Percentiles rank a stretch among this genome's conserved stretches.
Evolutionary conservation across 2,888 invertebrate species (phyloP).

Genomic region (Leptura quadrifasciata): DNA sequence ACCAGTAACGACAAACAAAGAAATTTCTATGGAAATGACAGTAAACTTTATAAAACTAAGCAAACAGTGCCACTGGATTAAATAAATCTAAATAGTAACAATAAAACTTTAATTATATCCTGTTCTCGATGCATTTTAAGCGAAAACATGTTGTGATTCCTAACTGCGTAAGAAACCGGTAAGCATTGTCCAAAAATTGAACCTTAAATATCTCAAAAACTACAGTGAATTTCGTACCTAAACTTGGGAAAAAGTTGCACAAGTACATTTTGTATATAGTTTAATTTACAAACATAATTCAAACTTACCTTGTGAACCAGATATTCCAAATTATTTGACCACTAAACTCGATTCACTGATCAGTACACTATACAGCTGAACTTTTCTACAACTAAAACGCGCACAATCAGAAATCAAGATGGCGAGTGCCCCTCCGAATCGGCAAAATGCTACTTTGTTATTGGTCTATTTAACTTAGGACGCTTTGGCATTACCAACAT

Average conservation of each 20-base stretch:
- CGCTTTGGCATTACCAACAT: slow-evolving; percentile 66
- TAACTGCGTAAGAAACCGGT: slow-evolving; percentile 50
- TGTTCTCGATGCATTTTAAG: slow-evolving; percentile 10
- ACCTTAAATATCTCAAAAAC: slow-evolving; percentile 45
- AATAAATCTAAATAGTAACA: slow-evolving; percentile 18
- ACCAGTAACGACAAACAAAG: slow-evolving; percentile 25
- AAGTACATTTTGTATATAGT: slow-evolving; percentile 44
- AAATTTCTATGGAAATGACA: slow-evolving; percentile 30
- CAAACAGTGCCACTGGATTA: slow-evolving; percentile 6
- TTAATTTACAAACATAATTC: slow-evolving; percentile 55
- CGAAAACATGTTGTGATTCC: slow-evolving; percentile 36
- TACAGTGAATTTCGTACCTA: slow-evolving; percentile 32
- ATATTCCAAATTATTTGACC: slow-evolving; percentile 43
- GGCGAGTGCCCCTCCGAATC: slow-evolving; percentile 67
- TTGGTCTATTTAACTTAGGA: slow-evolving; percentile 68
- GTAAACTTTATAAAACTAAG: slow-evolving; percentile 11
- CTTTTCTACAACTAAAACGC: slow-evolving; percentile 70
- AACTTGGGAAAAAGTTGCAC: slow-evolving; percentile 8
- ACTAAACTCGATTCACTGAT: slow-evolving; percentile 45
- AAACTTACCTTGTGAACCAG: slow-evolving; percentile 55
- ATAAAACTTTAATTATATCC: neutral
- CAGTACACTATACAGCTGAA: slow-evolving; percentile 61
- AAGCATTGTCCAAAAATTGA: slow-evolving; percentile 29
- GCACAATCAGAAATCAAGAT: slow-evolving; percentile 70
- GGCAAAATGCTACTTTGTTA: slow-evolving; percentile 59